phyloP scores from a whole-genome alignment of 2,113 vertebrate genomes.

The Neofelis nebulosa region DNA sequence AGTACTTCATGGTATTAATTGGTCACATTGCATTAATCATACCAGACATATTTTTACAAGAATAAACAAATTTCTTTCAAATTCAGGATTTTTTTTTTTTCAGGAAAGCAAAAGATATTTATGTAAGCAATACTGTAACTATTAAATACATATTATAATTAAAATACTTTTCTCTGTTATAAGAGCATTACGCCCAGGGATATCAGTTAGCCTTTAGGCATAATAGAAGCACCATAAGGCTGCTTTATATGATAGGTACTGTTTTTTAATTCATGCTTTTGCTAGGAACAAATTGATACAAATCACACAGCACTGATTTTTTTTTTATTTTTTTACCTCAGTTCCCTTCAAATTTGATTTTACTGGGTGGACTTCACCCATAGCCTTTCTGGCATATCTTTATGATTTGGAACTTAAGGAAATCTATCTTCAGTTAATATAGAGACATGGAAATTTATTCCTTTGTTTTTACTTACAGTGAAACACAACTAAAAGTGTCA shows the following conservation, averaged over 20 bases:
- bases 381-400: background rate
- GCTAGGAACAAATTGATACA: background rate
- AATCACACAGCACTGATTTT: background rate
- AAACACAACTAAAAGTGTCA: background rate
- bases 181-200: background rate
- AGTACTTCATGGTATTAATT: background rate
- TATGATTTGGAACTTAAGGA: conserved; percentile 42
- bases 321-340: background rate
- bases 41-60: background rate
- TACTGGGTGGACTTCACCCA: background rate
- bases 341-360: background rate
- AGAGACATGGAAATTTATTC: background rate
- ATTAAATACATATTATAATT: background rate
- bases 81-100: background rate
- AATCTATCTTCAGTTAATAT: background rate
- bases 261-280: conserved; percentile 31
- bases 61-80: background rate
- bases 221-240: background rate
- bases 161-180: background rate
- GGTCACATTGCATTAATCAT: background rate
- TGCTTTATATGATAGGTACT: background rate
- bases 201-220: background rate
- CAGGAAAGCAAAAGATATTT: background rate
- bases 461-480: conserved; percentile 27
- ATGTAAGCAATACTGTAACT: background rate